Conservation (phyloP, 1,140 invertebrate genomes). For the Nephila pilipes region DNA sequence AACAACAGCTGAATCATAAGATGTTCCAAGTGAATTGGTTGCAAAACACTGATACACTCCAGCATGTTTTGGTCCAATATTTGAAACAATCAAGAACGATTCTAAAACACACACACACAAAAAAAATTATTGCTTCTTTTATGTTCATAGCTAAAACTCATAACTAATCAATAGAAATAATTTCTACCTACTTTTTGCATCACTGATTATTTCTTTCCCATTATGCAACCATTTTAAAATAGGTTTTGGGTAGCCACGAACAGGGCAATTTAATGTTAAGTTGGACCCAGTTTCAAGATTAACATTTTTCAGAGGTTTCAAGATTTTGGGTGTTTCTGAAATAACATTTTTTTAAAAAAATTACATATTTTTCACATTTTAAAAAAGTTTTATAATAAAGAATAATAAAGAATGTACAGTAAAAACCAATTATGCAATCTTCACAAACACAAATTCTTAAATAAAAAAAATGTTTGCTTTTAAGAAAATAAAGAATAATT, state of each 20-base stretch:
- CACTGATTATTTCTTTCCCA: conserved; percentile 81
- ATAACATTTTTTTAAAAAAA: not conserved
- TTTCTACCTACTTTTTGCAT: conserved; percentile 31
- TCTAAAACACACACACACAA: too few species aligned
- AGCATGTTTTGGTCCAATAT: conserved; percentile 89
- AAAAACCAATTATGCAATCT: too few species aligned
- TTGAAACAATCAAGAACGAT: conserved; percentile 85
- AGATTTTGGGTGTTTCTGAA: conserved; percentile 85
- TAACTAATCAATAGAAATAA: not conserved
- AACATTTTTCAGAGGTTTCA: conserved; percentile 83
- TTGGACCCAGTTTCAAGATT: conserved; percentile 86
- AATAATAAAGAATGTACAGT: not conserved
- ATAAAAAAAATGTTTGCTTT: too few species aligned
- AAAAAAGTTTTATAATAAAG: not conserved
- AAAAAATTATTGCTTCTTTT: too few species aligned
- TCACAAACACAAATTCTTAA: too few species aligned
- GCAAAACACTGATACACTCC: conserved; percentile 90
- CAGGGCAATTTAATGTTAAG: conserved; percentile 86
- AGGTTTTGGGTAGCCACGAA: conserved; percentile 87
- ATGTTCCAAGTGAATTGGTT: conserved; percentile 89
- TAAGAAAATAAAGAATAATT: too few species aligned
- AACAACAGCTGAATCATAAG: conserved; percentile 76
- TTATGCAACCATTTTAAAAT: conserved; percentile 91
- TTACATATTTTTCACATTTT: not conserved
- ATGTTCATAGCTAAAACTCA: too few species aligned